Conservation (phyloP, 2,113 vertebrate genomes). For the Limanda limanda region DNA sequence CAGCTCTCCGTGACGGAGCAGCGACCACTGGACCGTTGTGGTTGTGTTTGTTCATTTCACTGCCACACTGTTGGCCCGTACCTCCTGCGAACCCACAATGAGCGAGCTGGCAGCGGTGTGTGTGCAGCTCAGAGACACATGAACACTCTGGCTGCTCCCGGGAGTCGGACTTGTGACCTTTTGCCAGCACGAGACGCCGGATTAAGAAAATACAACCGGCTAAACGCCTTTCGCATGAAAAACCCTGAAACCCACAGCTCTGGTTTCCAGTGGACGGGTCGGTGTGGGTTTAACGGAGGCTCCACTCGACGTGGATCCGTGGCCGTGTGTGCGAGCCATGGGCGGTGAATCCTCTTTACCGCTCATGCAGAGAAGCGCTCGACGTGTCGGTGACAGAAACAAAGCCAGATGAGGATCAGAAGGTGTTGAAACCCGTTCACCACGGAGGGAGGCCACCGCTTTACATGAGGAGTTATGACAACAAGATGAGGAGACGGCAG, state of each 20-base stretch:
- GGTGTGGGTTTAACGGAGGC: conserved; percentile 28
- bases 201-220: not conserved
- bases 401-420: conserved; percentile 63
- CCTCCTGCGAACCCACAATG: too few relatives aligned
- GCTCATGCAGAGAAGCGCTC: conserved; percentile 21
- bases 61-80: not conserved
- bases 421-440: conserved; percentile 73
- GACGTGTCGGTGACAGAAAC: conserved; percentile 53
- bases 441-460: conserved; percentile 39
- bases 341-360: conserved; percentile 54
- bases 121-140: too few relatives aligned
- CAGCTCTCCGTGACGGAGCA: too few relatives aligned
- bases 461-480: conserved; percentile 67
- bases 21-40: not conserved
- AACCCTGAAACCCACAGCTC: conserved; percentile 7
- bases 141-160: too few relatives aligned
- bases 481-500: conserved; percentile 5
- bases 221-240: not conserved
- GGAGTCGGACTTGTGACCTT: conserved; percentile 1
- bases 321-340: conserved; percentile 5
- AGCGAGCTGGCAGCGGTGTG: too few relatives aligned
- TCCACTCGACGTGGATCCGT: conserved; percentile 36
- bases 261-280: conserved; percentile 22
- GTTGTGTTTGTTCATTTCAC: conserved; percentile 21
- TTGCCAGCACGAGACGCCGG: too few relatives aligned